Base-by-base conservation (phyloP, 2,797 vertebrate genomes). In the Graptemys geographica region DNA sequence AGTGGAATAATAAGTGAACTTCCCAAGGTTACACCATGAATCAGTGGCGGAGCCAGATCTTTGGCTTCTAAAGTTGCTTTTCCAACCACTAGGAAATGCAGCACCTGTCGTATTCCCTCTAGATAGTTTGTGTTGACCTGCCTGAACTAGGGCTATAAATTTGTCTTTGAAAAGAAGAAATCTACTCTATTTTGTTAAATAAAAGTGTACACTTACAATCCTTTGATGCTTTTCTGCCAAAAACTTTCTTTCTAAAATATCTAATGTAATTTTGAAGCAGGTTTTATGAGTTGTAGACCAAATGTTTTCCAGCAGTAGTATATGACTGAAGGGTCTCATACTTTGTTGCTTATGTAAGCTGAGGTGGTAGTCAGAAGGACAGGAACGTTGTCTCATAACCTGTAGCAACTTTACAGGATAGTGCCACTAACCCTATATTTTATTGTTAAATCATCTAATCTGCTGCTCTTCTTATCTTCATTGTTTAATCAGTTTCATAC, bases 41-140 rank as follows among this genome's bases (percentile, higher is more conserved):
- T 89, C 4, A 9, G 33, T 55, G 89, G 11, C 57, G 47, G 93
- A 85, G 96, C 78, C 27, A 95, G 93, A 84, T 94, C 87, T 83
- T 90, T 82, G 0, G 2, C 37, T 92, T 93, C 87, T 93, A 90
- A 89, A 89, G 13, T 47, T 90, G 81, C 25, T 80, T 83, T 53
- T 92, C 31, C 47, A 93, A 6, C 78, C 25, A 3, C 83, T 92
- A 47, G 81, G 79, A 95, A 94, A 92, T 65, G 89, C 33, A 91
- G 94, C 95, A 96, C 82, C 96, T 97, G 95, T 96, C 87, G 52
- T 91, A 82, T 86, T 96, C 92, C 87, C 3, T 96, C 94, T 86
- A 56, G 56, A 5, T 27, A 69, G 93, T 92, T 92, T 92, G 87
- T 95, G 94, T 88, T 94, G 96, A 89, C 56, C 62, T 95, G 47